Conservation (phyloP, 2,888 invertebrate species). For the Eupelmus urozonus region DNA sequence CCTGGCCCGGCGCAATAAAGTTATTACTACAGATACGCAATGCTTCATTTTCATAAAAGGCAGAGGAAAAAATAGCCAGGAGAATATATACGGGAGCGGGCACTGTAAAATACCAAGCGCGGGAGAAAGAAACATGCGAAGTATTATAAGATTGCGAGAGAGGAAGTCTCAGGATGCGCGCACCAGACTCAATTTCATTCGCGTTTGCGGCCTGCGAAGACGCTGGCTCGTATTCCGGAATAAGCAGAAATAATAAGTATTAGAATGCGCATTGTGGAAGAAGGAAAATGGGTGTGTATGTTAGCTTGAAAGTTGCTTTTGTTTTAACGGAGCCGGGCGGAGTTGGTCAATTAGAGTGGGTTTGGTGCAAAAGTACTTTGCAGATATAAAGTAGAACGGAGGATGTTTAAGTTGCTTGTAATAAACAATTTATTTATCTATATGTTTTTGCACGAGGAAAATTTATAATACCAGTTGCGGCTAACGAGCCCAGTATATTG, state of each 20-base stretch:
- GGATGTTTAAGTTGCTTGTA: not conserved
- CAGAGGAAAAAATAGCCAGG: not conserved
- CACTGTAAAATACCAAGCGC: not conserved
- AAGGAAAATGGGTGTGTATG: not conserved
- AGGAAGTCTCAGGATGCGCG: not conserved
- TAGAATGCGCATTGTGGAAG: not conserved
- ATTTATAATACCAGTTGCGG: too few species aligned
- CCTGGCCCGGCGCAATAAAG: conserved; percentile 13
- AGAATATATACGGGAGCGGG: not conserved
- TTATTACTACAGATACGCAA: conserved; percentile 19
- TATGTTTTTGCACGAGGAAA: too few species aligned
- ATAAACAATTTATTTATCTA: too few species aligned
- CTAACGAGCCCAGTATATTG: too few species aligned
- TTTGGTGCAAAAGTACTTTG: not conserved
- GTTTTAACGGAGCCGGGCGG: too few species aligned
- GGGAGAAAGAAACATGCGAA: conserved; percentile 9
- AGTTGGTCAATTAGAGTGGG: too few species aligned
- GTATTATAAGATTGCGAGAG: conserved; percentile 20
- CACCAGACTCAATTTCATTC: conserved; percentile 34
- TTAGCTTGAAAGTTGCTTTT: not conserved
- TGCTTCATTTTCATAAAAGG: conserved; percentile 41
- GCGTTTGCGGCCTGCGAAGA: conserved; percentile 13
- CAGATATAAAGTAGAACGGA: not conserved
- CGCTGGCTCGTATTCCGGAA: not conserved
- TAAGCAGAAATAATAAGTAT: conserved; percentile 39